Evolutionary conservation across 2,797 vertebrate genomes (phyloP), one percentile per base, ranked within the genome.

Genomic region (Bufotes viridis): DNA sequence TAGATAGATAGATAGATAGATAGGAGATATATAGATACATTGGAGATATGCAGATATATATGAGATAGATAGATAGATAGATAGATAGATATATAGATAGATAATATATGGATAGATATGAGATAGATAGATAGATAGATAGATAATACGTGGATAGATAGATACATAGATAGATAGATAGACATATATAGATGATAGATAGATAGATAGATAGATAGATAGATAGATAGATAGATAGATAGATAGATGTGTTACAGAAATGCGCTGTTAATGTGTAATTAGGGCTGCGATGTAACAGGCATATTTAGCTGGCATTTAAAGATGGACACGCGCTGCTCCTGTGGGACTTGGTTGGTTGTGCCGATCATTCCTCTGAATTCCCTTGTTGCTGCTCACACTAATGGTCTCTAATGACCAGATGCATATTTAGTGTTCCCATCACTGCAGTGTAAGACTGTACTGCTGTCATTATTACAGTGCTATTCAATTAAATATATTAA

Each of bases 401-500:
- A 87, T 81, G n/a, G 65, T 81, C 53, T 60, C 78, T 87, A 87
- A 74, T 87, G 85, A 70, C 53, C 85, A n/a, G 51, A 58, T 60
- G 51, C 63, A 58, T 81, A 81, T 81, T 81, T 80, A 86, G 63
- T 60, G 53, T 53, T 86, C 3, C 24, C 65, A 69, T 67, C 34
- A 67, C 22, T 76, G 49, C 57, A 34, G 15, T 34, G 63, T 60
- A 55, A 26, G 53, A 70, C 24, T 70, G 17, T 72, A 81, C 74
- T 74, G 55, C 42, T 86, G 34, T 67, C 42, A 55, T 20, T 34
- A 79, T 65, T 63, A 69, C 55, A 51, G 53, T 67, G 61, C 34
- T 69, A 26, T 63, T 78, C n/a, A 15, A 74, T 75, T 51, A 61
- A 75, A 84, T 70, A 60, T 60, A 61, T 76, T 42, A 78, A 51